Conservation (phyloP, 2,888 invertebrate genomes). For the Ecliptopera silaceata region DNA sequence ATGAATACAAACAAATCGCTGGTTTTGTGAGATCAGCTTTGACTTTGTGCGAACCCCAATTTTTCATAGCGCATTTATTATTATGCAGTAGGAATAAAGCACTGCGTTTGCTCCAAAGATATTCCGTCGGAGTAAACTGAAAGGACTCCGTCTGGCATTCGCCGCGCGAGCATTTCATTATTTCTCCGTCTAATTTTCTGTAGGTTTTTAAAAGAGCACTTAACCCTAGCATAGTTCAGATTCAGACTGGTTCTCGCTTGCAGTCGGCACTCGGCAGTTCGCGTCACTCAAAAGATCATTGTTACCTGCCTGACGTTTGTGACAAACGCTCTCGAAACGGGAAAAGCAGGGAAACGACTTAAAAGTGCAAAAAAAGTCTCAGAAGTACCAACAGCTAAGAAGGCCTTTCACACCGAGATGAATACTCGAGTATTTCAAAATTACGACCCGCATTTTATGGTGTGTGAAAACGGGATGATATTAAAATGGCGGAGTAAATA, state of each 20-base stretch:
- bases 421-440: slow-evolving; percentile 60
- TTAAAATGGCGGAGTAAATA: slow-evolving; percentile 40
- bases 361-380: slow-evolving; percentile 48
- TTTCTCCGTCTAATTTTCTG: slow-evolving; percentile 58
- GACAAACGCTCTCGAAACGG: slow-evolving; percentile 58
- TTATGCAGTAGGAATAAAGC: slow-evolving; percentile 28
- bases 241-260: slow-evolving; percentile 39
- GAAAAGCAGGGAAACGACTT: slow-evolving; percentile 43
- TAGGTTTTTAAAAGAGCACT: slow-evolving; percentile 55
- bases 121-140: slow-evolving; percentile 31
- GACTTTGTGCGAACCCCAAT: slow-evolving; percentile 22
- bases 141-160: slow-evolving; percentile 31
- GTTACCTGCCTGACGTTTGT: slow-evolving; percentile 56
- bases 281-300: slow-evolving; percentile 72
- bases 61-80: slow-evolving; percentile 28
- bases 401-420: slow-evolving; percentile 57
- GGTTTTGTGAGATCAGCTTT: slow-evolving; percentile 9
- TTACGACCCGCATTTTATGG: slow-evolving; percentile 57
- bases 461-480: slow-evolving; percentile 53
- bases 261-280: slow-evolving; percentile 48
- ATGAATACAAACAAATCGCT: neutral
- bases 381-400: slow-evolving; percentile 41
- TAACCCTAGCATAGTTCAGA: slow-evolving; percentile 49
- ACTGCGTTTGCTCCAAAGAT: slow-evolving; percentile 33
- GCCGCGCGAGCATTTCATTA: slow-evolving; percentile 41